Conservation (phyloP, 2,888 invertebrate genomes). For the Seira ritae region DNA sequence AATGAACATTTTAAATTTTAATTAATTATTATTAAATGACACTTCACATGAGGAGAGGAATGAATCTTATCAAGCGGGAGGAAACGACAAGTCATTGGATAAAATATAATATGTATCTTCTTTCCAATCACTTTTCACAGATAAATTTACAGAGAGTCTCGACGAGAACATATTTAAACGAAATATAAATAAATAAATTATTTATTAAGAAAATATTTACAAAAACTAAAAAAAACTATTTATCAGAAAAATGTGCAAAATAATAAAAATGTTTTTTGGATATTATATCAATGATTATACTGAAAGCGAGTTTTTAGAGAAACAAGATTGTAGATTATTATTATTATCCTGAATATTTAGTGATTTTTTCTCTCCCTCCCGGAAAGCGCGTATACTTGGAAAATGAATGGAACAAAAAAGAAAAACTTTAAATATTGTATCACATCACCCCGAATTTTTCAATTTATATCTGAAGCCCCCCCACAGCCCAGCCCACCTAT, state of each 20-base stretch:
- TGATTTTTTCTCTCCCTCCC: no score
- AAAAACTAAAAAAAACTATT: no score
- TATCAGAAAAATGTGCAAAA: no score
- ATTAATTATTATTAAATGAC: no score
- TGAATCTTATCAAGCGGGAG: background rate
- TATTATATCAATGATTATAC: no score
- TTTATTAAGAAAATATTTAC: conserved; percentile 3
- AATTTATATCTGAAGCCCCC: no score
- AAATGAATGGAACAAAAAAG: conserved; percentile 2
- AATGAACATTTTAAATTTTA: background rate
- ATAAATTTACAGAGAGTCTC: no score
- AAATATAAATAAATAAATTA: background rate
- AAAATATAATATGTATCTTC: background rate
- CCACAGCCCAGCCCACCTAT: no score
- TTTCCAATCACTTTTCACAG: background rate
- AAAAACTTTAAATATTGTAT: background rate
- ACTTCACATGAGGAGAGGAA: background rate
- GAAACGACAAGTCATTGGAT: background rate
- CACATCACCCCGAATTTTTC: conserved; percentile 4
- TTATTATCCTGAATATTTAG: no score
- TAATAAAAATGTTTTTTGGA: no score
- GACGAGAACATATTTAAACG: background rate
- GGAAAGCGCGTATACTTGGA: background rate
- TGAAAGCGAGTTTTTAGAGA: no score
- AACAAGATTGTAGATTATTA: no score